These are phyloP conservation scores for Netelia fuscicornis DNA, from an alignment of 2,888 invertebrate species.

Conservation along the genomic window DNA sequence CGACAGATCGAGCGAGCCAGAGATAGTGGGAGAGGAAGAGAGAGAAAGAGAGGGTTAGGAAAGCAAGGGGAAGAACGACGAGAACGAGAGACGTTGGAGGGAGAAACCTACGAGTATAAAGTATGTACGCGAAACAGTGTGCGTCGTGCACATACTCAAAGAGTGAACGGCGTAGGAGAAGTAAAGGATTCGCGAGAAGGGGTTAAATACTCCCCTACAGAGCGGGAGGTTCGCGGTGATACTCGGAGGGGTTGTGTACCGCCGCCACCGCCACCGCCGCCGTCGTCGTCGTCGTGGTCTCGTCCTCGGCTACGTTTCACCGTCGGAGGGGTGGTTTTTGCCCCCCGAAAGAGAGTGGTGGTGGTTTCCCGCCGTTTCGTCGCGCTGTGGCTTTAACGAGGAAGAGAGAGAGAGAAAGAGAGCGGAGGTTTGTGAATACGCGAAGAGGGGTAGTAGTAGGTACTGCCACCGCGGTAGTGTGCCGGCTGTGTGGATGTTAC, in stretches of 20 bases:
- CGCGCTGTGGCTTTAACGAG: conserved; percentile 16
- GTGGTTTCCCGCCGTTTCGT: conserved; percentile 56
- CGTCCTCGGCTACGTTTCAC: conserved; percentile 59
- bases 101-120: conserved; percentile 69
- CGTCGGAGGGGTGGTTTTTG: conserved; percentile 68
- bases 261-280: conserved; percentile 60
- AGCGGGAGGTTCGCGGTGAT: conserved; percentile 51
- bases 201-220: conserved; percentile 66
- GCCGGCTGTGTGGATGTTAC: conserved; percentile 34
- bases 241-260: conserved; percentile 65
- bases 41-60: conserved; percentile 26
- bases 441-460: conserved; percentile 71
- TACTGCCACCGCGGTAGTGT: conserved; percentile 53
- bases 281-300: conserved; percentile 65
- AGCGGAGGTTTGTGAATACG: conserved; percentile 62
- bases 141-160: neutral
- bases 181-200: conserved; percentile 69
- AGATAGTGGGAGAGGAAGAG: conserved; percentile 17
- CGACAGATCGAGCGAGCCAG: conserved; percentile 16
- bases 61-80: conserved; percentile 57
- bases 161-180: conserved; percentile 62
- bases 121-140: conserved; percentile 60
- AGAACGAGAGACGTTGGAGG: conserved; percentile 68
- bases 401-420: conserved; percentile 57
- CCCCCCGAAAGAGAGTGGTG: conserved; percentile 65